phyloP scores from a whole-genome alignment of 2,113 vertebrate genomes.

The Sylvilagus bachmani region DNA sequence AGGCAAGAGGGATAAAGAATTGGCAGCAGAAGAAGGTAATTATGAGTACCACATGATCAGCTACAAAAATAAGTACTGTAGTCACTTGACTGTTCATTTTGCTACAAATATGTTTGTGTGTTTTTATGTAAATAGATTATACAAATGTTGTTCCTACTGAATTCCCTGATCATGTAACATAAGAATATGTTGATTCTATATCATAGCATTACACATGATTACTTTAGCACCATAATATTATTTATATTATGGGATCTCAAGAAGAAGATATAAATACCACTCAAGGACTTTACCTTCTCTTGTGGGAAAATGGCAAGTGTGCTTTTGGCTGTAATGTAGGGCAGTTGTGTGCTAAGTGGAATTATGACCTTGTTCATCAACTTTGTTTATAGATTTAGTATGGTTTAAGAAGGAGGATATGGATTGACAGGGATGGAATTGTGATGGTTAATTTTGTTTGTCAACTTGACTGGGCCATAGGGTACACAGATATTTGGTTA shows the following conservation, averaged over 20 bases:
- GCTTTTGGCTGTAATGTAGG: background rate
- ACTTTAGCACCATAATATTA: background rate
- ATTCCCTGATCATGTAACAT: background rate
- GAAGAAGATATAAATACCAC: background rate
- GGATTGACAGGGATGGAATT: background rate
- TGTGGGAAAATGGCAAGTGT: background rate
- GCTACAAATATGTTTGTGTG: background rate
- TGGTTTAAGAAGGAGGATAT: background rate
- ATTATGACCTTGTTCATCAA: background rate
- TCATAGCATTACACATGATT: background rate
- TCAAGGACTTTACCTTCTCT: background rate
- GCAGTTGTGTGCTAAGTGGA: background rate
- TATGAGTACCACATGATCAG: background rate
- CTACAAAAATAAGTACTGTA: background rate
- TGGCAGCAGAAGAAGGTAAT: background rate
- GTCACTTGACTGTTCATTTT: conserved; percentile 12
- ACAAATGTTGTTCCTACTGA: background rate
- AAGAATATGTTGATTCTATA: background rate
- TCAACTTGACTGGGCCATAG: background rate
- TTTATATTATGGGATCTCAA: background rate
- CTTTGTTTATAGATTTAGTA: background rate
- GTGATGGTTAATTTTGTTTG: background rate
- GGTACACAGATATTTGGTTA: background rate
- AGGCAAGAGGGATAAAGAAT: background rate
- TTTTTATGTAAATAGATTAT: background rate